Evolutionary conservation across 2,113 vertebrate genomes (phyloP).

Genomic region (Bos javanicus): DNA sequence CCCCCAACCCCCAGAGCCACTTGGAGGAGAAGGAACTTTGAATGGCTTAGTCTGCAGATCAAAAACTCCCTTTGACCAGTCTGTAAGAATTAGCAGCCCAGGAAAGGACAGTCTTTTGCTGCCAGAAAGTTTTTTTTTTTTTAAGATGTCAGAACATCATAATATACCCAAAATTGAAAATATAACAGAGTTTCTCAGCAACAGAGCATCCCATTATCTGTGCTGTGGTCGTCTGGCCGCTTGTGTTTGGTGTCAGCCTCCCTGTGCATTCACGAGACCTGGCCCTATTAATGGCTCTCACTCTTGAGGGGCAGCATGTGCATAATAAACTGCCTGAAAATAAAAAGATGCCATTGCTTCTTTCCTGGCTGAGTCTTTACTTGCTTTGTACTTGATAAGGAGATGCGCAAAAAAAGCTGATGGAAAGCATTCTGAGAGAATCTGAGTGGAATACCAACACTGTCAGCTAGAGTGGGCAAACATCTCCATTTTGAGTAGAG

Average conservation of each 20-base stretch:
- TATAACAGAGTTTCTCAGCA: background rate
- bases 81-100: background rate
- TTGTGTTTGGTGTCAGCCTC: background rate
- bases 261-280: too few species aligned
- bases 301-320: background rate
- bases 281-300: background rate
- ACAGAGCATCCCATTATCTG: background rate
- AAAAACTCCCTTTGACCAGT: background rate
- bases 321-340: background rate
- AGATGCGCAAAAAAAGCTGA: background rate
- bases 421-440: background rate
- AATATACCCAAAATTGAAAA: background rate
- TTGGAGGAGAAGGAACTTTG: background rate
- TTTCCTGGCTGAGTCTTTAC: background rate
- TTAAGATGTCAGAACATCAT: background rate
- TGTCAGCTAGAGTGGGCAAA: background rate
- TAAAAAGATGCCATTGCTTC: background rate
- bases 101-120: background rate
- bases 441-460: background rate
- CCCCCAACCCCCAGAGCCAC: background rate
- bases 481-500: background rate
- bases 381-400: background rate
- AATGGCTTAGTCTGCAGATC: background rate
- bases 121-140: background rate
- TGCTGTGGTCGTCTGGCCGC: background rate